Percentiles rank a stretch among this genome's conserved stretches.
Evolutionary conservation across 2,797 vertebrate species (phyloP).

Genomic region (Eleutherodactylus coqui): DNA sequence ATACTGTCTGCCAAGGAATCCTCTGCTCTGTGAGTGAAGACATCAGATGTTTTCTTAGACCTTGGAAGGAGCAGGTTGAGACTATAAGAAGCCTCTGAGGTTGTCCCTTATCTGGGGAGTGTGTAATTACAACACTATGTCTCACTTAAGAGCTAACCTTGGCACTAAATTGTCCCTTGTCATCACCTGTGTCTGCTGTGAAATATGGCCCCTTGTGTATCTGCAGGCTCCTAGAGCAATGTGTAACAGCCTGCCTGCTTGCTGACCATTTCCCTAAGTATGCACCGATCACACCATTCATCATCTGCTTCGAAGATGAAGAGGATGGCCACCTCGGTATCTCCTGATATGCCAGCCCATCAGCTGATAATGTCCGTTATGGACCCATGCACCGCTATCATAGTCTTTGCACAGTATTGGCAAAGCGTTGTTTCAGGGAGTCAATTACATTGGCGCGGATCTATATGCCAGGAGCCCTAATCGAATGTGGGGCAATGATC

Average conservation of each 20-base stretch:
- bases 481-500: background rate
- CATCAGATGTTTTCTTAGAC: slow-evolving; percentile 26
- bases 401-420: too few species aligned
- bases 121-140: slow-evolving; percentile 90
- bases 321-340: background rate
- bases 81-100: slow-evolving; percentile 69
- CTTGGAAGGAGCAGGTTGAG: background rate
- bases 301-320: too few species aligned
- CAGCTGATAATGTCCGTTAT: background rate
- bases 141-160: slow-evolving; percentile 84
- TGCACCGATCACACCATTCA: background rate
- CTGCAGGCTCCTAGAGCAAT: background rate
- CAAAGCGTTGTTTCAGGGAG: background rate
- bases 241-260: background rate
- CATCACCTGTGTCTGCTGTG: slow-evolving; percentile 84
- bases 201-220: slow-evolving; percentile 75
- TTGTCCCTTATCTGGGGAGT: slow-evolving; percentile 78
- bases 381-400: too few species aligned
- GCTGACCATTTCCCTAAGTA: background rate
- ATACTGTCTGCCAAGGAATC: background rate
- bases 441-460: too few species aligned
- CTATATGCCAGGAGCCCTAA: too few species aligned
- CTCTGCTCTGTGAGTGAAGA: background rate
- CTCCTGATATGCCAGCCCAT: background rate
- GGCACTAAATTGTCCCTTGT: slow-evolving; percentile 91